These are phyloP conservation scores for Macropis europaea DNA, from an alignment of 2,888 invertebrate species.

Conservation along the genomic window DNA sequence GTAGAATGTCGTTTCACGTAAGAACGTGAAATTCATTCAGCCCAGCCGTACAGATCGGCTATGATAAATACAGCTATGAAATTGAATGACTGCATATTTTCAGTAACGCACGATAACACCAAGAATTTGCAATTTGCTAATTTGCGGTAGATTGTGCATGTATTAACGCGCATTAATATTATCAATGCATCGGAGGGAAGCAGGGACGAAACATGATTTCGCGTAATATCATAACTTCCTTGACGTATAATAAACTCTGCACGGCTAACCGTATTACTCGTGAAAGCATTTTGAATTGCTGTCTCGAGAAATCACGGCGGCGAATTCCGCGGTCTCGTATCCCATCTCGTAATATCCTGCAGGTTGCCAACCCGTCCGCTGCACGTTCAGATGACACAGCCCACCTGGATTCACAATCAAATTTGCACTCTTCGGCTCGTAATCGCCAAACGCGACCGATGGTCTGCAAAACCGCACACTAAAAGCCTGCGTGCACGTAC, in stretches of 20 bases:
- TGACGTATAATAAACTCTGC: background rate
- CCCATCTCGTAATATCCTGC: constrained; percentile 33
- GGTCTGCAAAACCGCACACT: constrained; percentile 2
- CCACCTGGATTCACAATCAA: constrained; percentile 12
- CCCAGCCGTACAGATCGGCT: too few relatives aligned
- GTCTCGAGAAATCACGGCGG: constrained; percentile 16
- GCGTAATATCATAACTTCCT: background rate
- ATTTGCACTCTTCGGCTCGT: constrained; percentile 8
- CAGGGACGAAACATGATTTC: background rate
- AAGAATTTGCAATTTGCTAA: background rate
- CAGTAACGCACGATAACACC: too few relatives aligned
- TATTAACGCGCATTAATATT: background rate
- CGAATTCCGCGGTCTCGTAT: constrained; percentile 23
- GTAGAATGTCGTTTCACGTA: too few relatives aligned
- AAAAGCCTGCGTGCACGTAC: constrained; percentile 1
- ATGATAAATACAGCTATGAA: too few relatives aligned
- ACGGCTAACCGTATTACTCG: background rate
- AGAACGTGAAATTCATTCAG: too few relatives aligned
- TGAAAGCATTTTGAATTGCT: constrained; percentile 8
- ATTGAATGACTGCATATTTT: too few relatives aligned
- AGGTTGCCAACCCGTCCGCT: constrained; percentile 6
- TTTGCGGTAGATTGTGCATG: background rate
- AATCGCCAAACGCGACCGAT: background rate
- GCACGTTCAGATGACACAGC: constrained; percentile 26
- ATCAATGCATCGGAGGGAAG: background rate